phyloP scores from a whole-genome alignment of 35 echinoderm and acorn worm species.

The Lytechinus pictus region DNA sequence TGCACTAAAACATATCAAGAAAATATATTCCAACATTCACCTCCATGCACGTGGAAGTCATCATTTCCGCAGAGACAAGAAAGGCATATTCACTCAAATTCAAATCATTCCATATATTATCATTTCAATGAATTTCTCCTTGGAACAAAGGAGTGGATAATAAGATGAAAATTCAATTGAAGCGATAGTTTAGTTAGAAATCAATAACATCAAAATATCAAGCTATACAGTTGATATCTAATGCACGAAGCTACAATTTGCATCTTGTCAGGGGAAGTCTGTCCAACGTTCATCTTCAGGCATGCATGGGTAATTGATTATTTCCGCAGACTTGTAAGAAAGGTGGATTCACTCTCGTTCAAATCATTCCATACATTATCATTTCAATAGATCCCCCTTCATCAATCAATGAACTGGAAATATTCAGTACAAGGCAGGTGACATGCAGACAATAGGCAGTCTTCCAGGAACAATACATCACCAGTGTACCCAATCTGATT shows the following conservation, averaged over 20 bases:
- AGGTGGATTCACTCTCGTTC: background rate
- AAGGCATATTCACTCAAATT: background rate
- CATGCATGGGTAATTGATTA: background rate
- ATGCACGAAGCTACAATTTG: background rate
- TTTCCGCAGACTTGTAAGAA: background rate
- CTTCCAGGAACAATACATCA: background rate
- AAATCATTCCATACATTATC: background rate
- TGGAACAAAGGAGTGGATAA: too few species aligned
- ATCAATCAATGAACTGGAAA: background rate
- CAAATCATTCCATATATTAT: background rate
- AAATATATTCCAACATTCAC: background rate
- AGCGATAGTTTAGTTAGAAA: too few species aligned
- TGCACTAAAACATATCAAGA: background rate
- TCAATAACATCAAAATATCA: too few species aligned
- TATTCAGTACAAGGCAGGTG: background rate
- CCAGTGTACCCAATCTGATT: background rate
- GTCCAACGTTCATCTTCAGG: background rate
- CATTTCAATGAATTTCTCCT: background rate
- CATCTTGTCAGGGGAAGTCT: background rate
- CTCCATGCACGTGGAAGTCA: background rate
- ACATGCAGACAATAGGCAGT: background rate
- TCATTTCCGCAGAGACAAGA: background rate
- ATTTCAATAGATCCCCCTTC: background rate
- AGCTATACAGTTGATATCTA: too few species aligned
- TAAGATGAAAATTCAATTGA: too few species aligned